phyloP scores from a whole-genome alignment of 2,888 invertebrate genomes.

The Apodemia duryi region DNA sequence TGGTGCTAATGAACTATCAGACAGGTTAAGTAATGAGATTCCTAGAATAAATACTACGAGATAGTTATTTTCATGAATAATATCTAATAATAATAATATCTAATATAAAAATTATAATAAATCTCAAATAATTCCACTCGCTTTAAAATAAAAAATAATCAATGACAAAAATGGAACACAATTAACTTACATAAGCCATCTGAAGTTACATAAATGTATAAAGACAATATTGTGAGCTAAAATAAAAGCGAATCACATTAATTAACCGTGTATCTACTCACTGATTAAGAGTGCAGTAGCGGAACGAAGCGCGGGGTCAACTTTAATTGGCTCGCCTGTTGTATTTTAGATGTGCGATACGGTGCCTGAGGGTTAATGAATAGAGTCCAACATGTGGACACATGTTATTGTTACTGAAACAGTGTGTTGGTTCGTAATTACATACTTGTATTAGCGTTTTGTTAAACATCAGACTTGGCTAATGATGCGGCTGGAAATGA shows the following conservation, averaged over 20 bases:
- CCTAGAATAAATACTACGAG: no score
- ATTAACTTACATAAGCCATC: background rate
- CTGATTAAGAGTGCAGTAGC: constrained; percentile 75
- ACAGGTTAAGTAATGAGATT: no score
- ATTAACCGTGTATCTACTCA: constrained; percentile 69
- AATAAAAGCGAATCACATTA: constrained; percentile 71
- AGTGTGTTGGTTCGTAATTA: constrained; percentile 61
- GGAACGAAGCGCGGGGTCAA: constrained; percentile 64
- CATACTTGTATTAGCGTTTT: constrained; percentile 34
- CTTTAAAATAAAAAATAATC: background rate
- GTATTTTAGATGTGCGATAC: constrained; percentile 73
- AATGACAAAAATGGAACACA: background rate
- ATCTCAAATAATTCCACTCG: no score
- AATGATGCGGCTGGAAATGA: constrained; percentile 23
- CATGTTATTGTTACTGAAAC: constrained; percentile 56
- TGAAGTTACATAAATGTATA: background rate
- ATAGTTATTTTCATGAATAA: no score
- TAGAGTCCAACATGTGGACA: constrained; percentile 66
- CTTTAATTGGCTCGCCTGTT: constrained; percentile 66
- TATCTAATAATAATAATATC: no score
- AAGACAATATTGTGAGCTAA: constrained; percentile 39
- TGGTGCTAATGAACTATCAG: no score
- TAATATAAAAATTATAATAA: no score
- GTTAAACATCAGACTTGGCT: constrained; percentile 11
- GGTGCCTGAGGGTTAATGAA: constrained; percentile 59